These are phyloP conservation scores for Aleiodes alternator DNA, from an alignment of 2,888 invertebrate species.

Conservation along the genomic window DNA sequence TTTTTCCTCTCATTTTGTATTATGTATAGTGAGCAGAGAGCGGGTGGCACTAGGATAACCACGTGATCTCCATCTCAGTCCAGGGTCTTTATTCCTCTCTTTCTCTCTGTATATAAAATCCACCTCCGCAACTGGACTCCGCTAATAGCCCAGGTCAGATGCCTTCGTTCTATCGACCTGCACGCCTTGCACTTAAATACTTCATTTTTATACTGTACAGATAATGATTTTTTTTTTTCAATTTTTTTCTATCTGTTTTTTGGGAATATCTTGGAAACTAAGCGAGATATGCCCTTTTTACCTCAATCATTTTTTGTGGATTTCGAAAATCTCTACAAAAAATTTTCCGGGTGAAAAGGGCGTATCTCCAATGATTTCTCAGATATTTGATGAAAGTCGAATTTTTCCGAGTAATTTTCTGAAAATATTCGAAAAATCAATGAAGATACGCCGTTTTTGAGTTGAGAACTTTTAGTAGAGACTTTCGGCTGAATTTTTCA, in stretches of 20 bases:
- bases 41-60: slow-evolving; percentile 51
- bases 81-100: slow-evolving; percentile 18
- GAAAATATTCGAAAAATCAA: too few relatives aligned
- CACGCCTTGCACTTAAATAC: slow-evolving; percentile 21
- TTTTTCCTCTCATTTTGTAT: slow-evolving; percentile 40
- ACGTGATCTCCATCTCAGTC: slow-evolving; percentile 49
- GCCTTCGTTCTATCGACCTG: slow-evolving; percentile 36
- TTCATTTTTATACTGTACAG: slow-evolving; percentile 21
- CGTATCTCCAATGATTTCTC: too few relatives aligned
- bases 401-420: too few relatives aligned
- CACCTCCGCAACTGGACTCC: slow-evolving; percentile 49
- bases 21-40: slow-evolving; percentile 40
- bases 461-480: too few relatives aligned
- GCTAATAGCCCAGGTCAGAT: slow-evolving; percentile 40
- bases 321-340: too few relatives aligned
- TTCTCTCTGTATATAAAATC: slow-evolving; percentile 23
- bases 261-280: neutral
- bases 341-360: too few relatives aligned
- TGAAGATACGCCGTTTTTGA: too few relatives aligned
- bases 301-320: too few relatives aligned
- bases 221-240: slow-evolving; percentile 12
- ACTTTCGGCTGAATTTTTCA: too few relatives aligned
- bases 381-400: too few relatives aligned
- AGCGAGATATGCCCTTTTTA: too few relatives aligned
- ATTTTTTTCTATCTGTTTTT: neutral